phyloP scores from a whole-genome alignment of 2,113 vertebrate species.

The Ramphastos sulfuratus region DNA sequence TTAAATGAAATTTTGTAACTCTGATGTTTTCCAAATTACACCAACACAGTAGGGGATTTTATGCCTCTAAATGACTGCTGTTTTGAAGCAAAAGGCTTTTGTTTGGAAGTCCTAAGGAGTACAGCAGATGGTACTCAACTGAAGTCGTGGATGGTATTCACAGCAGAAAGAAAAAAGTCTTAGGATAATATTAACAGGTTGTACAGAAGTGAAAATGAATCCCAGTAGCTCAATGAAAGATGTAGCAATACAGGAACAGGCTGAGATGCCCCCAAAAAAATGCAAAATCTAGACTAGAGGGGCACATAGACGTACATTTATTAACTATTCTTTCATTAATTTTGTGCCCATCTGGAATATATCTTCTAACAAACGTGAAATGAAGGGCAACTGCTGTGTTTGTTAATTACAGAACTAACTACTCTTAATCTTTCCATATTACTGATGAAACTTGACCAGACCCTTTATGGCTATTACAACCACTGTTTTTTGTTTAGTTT shows the following conservation, averaged over 20 bases:
- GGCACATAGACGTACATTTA: background rate
- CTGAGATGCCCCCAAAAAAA: background rate
- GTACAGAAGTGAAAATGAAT: constrained; percentile 29
- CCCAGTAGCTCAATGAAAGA: background rate
- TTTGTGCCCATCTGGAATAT: background rate
- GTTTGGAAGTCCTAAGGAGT: constrained; percentile 45
- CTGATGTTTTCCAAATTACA: constrained; percentile 41
- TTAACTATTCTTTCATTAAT: constrained; percentile 36
- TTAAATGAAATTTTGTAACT: constrained; percentile 37
- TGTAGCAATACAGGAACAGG: background rate
- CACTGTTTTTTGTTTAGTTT: background rate
- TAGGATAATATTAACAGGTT: constrained; percentile 40
- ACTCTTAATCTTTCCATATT: background rate
- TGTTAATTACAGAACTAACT: background rate
- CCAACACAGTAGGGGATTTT: constrained; percentile 19
- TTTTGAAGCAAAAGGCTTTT: constrained; percentile 9
- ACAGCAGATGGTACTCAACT: constrained; percentile 59
- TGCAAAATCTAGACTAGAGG: background rate
- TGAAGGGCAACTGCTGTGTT: background rate
- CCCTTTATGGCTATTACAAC: background rate
- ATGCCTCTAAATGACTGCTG: constrained; percentile 28
- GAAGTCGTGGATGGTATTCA: constrained; percentile 21
- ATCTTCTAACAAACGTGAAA: background rate
- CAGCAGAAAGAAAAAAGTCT: background rate
- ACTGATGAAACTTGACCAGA: background rate